phyloP scores from a whole-genome alignment of 2,888 invertebrate genomes.

The Napeogenes sylphis region DNA sequence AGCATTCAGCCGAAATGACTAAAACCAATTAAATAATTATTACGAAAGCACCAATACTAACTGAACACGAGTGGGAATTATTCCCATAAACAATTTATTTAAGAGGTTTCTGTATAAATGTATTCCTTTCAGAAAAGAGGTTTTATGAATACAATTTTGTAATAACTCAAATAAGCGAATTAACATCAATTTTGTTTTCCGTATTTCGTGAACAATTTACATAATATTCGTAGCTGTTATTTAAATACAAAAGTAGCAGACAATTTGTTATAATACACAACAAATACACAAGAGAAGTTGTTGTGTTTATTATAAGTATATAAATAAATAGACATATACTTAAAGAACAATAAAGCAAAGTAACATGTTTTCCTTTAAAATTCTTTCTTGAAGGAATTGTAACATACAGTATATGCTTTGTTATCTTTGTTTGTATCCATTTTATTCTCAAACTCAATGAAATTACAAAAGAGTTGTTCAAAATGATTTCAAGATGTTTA shows the following conservation, averaged over 20 bases:
- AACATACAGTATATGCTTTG: too few species aligned
- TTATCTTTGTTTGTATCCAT: too few species aligned
- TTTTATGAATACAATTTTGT: slow-evolving; percentile 54
- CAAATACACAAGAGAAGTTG: too few species aligned
- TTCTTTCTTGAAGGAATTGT: too few species aligned
- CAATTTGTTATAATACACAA: too few species aligned
- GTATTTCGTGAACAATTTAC: slow-evolving; percentile 58
- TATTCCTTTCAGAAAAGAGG: slow-evolving; percentile 40
- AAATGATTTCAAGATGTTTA: too few species aligned
- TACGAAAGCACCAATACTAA: not conserved
- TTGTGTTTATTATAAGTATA: too few species aligned
- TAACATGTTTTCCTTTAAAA: too few species aligned
- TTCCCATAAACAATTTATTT: slow-evolving; percentile 21
- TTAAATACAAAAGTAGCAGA: slow-evolving; percentile 28
- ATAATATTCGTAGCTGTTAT: slow-evolving; percentile 62
- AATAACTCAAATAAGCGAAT: slow-evolving; percentile 53
- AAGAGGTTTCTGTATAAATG: slow-evolving; percentile 15
- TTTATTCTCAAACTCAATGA: too few species aligned
- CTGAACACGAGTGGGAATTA: slow-evolving; percentile 14
- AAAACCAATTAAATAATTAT: slow-evolving; percentile 12
- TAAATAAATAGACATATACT: too few species aligned
- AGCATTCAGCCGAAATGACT: slow-evolving; percentile 1
- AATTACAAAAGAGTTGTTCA: too few species aligned
- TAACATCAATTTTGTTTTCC: slow-evolving; percentile 58
- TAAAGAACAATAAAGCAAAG: too few species aligned